Evolutionary conservation across 2,797 vertebrate species (phyloP).

Genomic region (Dicrostonyx torquatus): DNA sequence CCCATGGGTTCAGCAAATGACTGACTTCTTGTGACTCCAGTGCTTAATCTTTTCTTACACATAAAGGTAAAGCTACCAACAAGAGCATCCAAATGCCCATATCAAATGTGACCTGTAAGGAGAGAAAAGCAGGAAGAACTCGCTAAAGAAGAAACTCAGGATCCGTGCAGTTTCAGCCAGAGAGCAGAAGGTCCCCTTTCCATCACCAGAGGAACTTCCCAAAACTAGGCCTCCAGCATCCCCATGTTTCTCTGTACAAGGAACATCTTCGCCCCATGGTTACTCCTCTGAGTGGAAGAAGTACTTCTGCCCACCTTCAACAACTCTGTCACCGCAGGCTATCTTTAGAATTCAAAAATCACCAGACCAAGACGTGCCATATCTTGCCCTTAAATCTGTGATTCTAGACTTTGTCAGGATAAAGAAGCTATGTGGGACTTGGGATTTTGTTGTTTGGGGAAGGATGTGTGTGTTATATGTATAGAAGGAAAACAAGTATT

Average conservation of each 20-base stretch:
- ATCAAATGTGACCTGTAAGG: not conserved
- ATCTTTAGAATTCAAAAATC: not conserved
- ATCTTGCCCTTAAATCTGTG: not conserved
- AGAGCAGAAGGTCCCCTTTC: not conserved
- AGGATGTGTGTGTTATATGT: not conserved
- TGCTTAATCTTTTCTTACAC: not conserved
- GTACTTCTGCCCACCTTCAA: not conserved
- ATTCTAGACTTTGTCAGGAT: conserved; percentile 7
- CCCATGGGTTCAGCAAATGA: not conserved
- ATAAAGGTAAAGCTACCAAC: not conserved
- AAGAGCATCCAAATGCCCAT: not conserved
- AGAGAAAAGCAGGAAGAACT: not conserved
- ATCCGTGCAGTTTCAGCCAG: not conserved
- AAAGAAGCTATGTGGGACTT: not conserved
- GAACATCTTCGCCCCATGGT: not conserved
- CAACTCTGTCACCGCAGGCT: not conserved
- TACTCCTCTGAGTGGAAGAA: not conserved
- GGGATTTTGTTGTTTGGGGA: not conserved
- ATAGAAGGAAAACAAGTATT: not conserved
- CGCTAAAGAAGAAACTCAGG: not conserved
- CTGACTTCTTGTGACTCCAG: conserved; percentile 18
- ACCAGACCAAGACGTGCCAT: not conserved
- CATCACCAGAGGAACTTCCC: not conserved
- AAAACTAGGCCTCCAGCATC: not conserved
- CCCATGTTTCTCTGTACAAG: not conserved